A percentile compares a stretch with the other conserved stretches of the same genome.
phyloP scores from a whole-genome alignment of 2,888 invertebrate genomes.

The Actias luna region DNA sequence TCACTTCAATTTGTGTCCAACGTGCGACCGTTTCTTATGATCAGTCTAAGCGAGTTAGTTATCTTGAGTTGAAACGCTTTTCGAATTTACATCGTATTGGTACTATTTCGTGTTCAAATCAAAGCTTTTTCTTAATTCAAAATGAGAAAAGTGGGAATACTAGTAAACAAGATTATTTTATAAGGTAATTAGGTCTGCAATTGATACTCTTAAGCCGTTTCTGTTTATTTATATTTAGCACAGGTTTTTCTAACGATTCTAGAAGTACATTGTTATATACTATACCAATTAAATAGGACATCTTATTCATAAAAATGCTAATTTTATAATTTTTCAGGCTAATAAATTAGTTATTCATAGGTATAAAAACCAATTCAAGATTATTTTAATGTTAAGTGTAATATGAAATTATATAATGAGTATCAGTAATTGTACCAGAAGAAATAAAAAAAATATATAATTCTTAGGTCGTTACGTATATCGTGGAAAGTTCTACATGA shows the following conservation, averaged over 20 bases:
- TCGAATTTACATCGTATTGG: slow-evolving; percentile 30
- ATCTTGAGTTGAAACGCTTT: slow-evolving; percentile 42
- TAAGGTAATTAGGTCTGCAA: no score
- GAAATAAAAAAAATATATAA: slow-evolving; percentile 20
- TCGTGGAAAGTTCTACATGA: slow-evolving; percentile 63
- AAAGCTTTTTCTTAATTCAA: neutral
- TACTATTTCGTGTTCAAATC: neutral
- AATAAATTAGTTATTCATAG: no score
- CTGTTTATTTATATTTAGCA: no score
- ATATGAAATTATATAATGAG: slow-evolving; percentile 54
- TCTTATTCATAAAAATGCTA: no score
- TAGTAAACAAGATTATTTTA: no score
- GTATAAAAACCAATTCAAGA: no score
- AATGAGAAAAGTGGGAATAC: neutral
- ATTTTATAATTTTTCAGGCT: no score
- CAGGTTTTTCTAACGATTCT: no score
- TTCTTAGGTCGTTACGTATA: slow-evolving; percentile 50
- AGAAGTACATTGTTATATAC: no score
- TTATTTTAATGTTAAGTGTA: neutral
- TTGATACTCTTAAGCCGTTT: no score
- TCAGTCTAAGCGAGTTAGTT: slow-evolving; percentile 36
- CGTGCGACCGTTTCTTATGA: slow-evolving; percentile 47
- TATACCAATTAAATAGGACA: no score
- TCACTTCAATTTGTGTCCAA: slow-evolving; percentile 44
- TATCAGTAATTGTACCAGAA: slow-evolving; percentile 12